Percentiles rank a stretch among this genome's conserved stretches.
Evolutionary conservation across 1,140 invertebrate species (phyloP).

Genomic region (Drosophila quadrilineata): DNA sequence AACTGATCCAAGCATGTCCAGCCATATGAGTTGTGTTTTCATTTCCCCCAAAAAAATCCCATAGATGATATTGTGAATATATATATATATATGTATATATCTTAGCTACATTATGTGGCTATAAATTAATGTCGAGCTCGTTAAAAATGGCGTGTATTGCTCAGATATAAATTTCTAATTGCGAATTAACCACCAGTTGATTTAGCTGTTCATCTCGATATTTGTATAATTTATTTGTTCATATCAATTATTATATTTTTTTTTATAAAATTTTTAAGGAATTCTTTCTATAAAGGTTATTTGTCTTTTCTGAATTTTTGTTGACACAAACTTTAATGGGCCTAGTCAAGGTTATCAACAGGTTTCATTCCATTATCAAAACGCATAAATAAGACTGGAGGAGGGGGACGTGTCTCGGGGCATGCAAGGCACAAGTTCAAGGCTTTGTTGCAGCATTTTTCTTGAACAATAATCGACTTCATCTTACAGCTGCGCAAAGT

Average conservation of each 20-base stretch:
- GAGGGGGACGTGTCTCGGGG: slow-evolving; percentile 5
- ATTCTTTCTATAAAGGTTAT: too few relatives aligned
- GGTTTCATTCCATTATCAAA: slow-evolving; percentile 13
- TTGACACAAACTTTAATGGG: too few relatives aligned
- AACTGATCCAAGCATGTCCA: slow-evolving; percentile 39
- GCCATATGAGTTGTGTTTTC: slow-evolving; percentile 39
- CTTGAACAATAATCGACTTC: slow-evolving; percentile 4
- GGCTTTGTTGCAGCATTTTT: not conserved
- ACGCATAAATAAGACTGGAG: too few relatives aligned
- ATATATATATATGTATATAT: too few relatives aligned
- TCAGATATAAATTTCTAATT: slow-evolving; percentile 15
- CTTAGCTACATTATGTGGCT: slow-evolving; percentile 14
- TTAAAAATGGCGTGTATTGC: slow-evolving; percentile 2
- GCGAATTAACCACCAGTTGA: slow-evolving; percentile 26
- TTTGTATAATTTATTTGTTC: slow-evolving; percentile 5
- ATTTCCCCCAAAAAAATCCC: too few relatives aligned
- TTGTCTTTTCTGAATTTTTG: too few relatives aligned
- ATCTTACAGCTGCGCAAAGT: slow-evolving; percentile 15
- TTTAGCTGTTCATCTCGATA: slow-evolving; percentile 33
- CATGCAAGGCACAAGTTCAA: slow-evolving; percentile 29
- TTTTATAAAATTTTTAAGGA: not conserved
- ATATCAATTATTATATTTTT: not conserved
- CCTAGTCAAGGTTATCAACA: too few relatives aligned
- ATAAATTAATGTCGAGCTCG: slow-evolving; percentile 19
- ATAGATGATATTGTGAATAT: too few relatives aligned